Conservation (phyloP, 2,113 vertebrate genomes). For the Balaenoptera acutorostrata region DNA sequence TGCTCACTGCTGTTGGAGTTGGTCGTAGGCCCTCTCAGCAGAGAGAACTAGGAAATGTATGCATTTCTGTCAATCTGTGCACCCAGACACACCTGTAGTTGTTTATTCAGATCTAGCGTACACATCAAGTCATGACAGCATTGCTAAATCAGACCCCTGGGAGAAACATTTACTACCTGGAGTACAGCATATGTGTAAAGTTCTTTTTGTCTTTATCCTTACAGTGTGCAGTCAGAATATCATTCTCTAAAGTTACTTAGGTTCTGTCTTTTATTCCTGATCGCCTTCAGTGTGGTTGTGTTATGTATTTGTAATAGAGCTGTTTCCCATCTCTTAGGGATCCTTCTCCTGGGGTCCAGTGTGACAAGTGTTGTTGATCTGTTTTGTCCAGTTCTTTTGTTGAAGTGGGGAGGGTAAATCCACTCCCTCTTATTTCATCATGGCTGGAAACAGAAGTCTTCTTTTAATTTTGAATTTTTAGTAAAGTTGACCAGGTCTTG, state of each 20-base stretch:
- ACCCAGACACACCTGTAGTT: background rate
- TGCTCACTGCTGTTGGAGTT: background rate
- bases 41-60: background rate
- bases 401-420: background rate
- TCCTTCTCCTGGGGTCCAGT: too few species aligned
- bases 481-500: background rate
- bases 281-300: background rate
- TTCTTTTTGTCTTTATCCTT: background rate
- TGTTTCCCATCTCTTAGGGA: background rate
- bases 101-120: background rate
- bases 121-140: background rate
- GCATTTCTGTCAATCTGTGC: background rate
- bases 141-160: background rate
- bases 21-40: background rate
- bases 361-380: background rate
- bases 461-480: background rate
- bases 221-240: fast-evolving
- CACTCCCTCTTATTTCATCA: background rate
- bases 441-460: background rate
- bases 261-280: background rate
- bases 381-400: background rate
- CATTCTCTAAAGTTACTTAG: background rate
- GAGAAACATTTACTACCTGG: background rate
- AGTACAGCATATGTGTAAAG: too few species aligned
- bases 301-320: background rate